Conservation (phyloP, 2,888 invertebrate species). For the Rhaphigaster nebulosa region DNA sequence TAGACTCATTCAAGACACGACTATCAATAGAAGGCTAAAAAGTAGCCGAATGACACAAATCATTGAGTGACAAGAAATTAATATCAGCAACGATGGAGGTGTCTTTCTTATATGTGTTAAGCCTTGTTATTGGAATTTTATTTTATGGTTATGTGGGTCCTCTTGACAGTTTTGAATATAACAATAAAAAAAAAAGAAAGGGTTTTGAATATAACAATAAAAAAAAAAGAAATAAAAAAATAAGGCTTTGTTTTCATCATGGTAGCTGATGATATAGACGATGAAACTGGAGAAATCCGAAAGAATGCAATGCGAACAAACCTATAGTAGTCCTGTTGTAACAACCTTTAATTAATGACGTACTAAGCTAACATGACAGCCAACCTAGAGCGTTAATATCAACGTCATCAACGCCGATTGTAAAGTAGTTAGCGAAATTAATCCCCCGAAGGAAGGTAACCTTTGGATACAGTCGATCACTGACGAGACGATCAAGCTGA, state of each 20-base stretch:
- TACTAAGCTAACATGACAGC: background rate
- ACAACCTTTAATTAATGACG: background rate
- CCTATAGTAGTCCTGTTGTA: background rate
- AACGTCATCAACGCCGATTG: background rate
- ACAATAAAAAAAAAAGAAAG: too few species aligned
- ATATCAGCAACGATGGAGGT: too few species aligned
- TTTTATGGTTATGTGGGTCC: too few species aligned
- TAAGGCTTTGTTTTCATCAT: background rate
- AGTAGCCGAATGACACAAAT: too few species aligned
- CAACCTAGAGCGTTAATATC: background rate
- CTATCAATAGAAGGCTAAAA: too few species aligned
- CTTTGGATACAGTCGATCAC: background rate
- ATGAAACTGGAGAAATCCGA: background rate
- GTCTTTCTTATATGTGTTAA: too few species aligned
- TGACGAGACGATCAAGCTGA: background rate
- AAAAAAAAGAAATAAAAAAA: too few species aligned
- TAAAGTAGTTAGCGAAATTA: background rate
- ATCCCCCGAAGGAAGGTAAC: background rate
- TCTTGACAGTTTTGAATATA: too few species aligned
- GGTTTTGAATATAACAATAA: too few species aligned
- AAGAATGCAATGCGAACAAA: background rate
- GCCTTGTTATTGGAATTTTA: too few species aligned
- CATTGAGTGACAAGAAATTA: too few species aligned
- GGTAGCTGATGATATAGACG: background rate
- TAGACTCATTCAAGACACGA: too few species aligned